These are phyloP conservation scores for Chesias legatella DNA, from an alignment of 2,888 invertebrate genomes.

Conservation along the genomic window DNA sequence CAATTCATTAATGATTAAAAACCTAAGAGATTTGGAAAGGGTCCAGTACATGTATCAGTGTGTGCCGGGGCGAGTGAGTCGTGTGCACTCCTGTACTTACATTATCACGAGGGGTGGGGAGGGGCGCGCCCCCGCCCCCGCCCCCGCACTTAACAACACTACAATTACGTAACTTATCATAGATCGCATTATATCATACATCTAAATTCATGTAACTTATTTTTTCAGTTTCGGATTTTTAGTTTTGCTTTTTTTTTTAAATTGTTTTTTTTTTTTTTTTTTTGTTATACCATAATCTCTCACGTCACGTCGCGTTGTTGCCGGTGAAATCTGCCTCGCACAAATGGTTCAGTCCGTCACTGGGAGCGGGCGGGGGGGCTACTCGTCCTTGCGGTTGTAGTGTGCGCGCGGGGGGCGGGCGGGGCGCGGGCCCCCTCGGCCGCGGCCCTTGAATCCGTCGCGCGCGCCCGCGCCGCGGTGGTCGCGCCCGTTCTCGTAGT, in stretches of 20 bases:
- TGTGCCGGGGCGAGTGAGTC: constrained; percentile 42
- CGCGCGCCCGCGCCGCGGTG: constrained; percentile 75
- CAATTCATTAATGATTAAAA: constrained; percentile 55
- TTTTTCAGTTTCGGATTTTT: constrained; percentile 79
- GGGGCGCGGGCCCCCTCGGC: constrained; percentile 65
- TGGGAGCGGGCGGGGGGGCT: constrained; percentile 36
- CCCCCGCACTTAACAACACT: constrained; percentile 66
- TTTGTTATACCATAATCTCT: constrained; percentile 80
- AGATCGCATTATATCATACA: constrained; percentile 78
- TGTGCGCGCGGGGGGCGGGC: constrained; percentile 51
- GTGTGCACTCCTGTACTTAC: constrained; percentile 69
- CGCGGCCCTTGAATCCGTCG: constrained; percentile 80
- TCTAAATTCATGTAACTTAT: constrained; percentile 78
- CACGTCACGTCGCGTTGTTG: constrained; percentile 81
- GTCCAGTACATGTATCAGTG: constrained; percentile 45
- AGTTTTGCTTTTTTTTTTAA: constrained; percentile 81
- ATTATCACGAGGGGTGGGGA: constrained; percentile 59
- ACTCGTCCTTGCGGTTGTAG: constrained; percentile 58
- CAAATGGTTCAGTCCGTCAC: constrained; percentile 76
- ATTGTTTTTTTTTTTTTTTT: constrained; percentile 51
- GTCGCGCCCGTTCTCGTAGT: constrained; percentile 72
- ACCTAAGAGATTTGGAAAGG: constrained; percentile 58
- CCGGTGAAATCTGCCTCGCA: constrained; percentile 86
- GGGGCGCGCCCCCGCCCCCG: constrained; percentile 39
- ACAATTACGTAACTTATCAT: constrained; percentile 78